Base-by-base conservation (phyloP, 2,888 invertebrate species). In the Syrphus vitripennis region DNA sequence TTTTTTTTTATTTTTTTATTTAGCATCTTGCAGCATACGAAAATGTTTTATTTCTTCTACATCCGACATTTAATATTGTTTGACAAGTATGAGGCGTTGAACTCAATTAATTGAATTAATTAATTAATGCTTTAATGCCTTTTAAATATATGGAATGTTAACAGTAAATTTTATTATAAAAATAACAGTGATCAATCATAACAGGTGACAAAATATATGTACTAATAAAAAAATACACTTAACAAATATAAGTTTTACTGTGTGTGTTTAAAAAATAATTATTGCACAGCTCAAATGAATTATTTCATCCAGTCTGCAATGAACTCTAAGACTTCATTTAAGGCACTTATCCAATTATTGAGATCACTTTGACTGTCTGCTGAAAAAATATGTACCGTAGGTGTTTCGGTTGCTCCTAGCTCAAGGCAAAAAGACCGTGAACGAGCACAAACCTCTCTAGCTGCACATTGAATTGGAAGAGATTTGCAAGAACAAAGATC, bases 311-410 rank as follows among this genome's bases (percentile, higher is more conserved):
- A 94, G 79, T 90, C 91, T 42, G 91, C 89, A 29, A 93, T 88
- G 37, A 93, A 92, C n/a, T 89, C 88, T 21, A 94, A 82, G 10
- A 93, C 91, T 63, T 90, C 90, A 89, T 94, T 94, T 40, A 94
- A 89, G 76, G 92, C 92, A 10, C 89, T 87, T 72, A 93, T 89
- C 94, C 94, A 94, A 57, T 90, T 90, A 19, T 90, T 87, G 14
- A 93, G 90, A 72, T 94, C 94, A 4, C 89, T 83, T 63, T 91
- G 91, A n/a, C 91, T 93, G 74, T 94, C 94, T 19, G 93, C 92
- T 1, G 93, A 92, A 87, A 94, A 92, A 76, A 92, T 92, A 90
- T 82, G 87, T 42, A 1, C 40, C 9, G 37, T 42, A 21, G 40
- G 14, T 16, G 10, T 34, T 21, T 88, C 75, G 5, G 87, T 31